phyloP scores from a whole-genome alignment of 2,888 invertebrate species.

The Galeopsomyia nigrocyanea region DNA sequence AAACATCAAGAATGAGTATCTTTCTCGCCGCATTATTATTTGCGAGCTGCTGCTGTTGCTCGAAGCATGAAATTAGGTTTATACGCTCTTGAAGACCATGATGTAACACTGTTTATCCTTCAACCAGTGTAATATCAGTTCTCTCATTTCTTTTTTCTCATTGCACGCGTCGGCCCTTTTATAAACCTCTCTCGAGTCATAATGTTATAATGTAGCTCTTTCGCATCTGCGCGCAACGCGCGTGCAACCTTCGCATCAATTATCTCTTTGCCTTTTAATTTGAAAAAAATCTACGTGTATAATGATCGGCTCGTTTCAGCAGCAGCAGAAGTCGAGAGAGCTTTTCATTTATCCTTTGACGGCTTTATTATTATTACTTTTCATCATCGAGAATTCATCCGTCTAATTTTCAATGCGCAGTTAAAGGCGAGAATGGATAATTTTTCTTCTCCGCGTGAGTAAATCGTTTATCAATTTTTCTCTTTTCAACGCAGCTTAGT shows the following conservation, averaged over 20 bases:
- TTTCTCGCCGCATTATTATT: slow-evolving; percentile 7
- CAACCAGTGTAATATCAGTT: slow-evolving; percentile 8
- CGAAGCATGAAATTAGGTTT: slow-evolving; percentile 39
- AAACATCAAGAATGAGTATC: too few relatives aligned
- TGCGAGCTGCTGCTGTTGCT: neutral
- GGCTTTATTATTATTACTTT: slow-evolving; percentile 15
- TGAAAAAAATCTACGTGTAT: neutral
- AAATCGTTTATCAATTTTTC: too few relatives aligned
- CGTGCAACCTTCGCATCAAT: slow-evolving; percentile 25
- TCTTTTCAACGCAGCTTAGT: too few relatives aligned
- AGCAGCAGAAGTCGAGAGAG: too few relatives aligned
- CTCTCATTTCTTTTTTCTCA: slow-evolving; percentile 7
- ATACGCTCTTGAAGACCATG: neutral
- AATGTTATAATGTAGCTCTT: too few relatives aligned
- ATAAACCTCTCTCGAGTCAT: slow-evolving; percentile 15
- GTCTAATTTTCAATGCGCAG: too few relatives aligned
- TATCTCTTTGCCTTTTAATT: slow-evolving; percentile 19
- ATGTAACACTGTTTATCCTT: slow-evolving; percentile 28
- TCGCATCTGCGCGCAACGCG: neutral
- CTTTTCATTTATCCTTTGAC: neutral
- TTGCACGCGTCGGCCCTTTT: slow-evolving; percentile 12
- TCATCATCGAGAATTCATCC: too few relatives aligned
- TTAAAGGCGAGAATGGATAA: too few relatives aligned
- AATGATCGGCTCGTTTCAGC: too few relatives aligned
- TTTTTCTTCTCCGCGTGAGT: too few relatives aligned